phyloP scores from a whole-genome alignment of 2,797 vertebrate genomes.

The Benthosema pterotum region DNA sequence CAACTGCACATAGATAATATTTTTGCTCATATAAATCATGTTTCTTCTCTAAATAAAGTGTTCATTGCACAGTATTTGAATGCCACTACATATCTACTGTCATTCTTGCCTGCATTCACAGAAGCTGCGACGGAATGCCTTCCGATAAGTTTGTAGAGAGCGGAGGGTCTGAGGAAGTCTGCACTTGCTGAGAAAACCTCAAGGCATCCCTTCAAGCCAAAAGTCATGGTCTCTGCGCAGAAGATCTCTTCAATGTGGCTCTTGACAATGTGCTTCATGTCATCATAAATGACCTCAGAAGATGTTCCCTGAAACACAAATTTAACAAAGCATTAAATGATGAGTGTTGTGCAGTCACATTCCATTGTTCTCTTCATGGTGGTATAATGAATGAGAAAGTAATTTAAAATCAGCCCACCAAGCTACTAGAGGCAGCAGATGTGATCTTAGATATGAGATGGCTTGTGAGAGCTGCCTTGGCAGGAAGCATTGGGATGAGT shows the following conservation, averaged over 20 bases:
- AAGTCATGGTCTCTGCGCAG: slow-evolving; percentile 60
- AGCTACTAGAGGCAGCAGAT: slow-evolving; percentile 52
- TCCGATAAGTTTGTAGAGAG: slow-evolving; percentile 76
- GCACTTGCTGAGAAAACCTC: slow-evolving; percentile 70
- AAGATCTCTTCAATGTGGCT: slow-evolving; percentile 47
- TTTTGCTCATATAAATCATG: neutral
- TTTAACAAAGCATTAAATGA: neutral
- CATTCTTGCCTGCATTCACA: slow-evolving; percentile 73
- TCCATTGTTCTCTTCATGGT: slow-evolving; percentile 8
- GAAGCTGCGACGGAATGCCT: slow-evolving; percentile 61
- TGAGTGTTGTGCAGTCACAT: slow-evolving; percentile 19
- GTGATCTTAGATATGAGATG: slow-evolving; percentile 29
- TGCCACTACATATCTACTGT: neutral
- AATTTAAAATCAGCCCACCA: slow-evolving; percentile 58
- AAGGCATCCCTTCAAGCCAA: slow-evolving; percentile 72
- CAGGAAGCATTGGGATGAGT: slow-evolving; percentile 78
- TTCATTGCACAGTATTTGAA: too few relatives aligned
- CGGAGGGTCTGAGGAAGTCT: slow-evolving; percentile 52
- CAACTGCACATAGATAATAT: slow-evolving; percentile 50
- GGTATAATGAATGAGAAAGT: slow-evolving; percentile 4
- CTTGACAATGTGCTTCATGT: slow-evolving; percentile 13
- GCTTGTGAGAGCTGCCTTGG: slow-evolving; percentile 20
- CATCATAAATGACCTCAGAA: slow-evolving; percentile 56
- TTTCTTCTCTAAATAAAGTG: neutral
- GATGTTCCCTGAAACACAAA: slow-evolving; percentile 64